Base-by-base conservation (phyloP, 2,797 vertebrate genomes). In the Lagorchestes hirsutus region DNA sequence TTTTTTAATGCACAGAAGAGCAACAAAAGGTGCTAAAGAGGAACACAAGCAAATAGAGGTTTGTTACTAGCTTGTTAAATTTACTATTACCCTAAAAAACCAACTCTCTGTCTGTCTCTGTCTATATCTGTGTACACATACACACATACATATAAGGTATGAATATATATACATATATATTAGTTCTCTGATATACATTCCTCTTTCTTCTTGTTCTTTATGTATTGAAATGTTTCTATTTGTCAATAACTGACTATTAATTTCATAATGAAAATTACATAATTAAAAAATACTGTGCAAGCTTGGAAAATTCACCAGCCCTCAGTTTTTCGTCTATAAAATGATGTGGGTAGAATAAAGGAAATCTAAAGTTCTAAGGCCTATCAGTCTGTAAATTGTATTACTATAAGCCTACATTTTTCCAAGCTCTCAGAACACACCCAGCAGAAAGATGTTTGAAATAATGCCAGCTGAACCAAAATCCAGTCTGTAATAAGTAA, bases 391-490 rank as follows among this genome's bases (percentile, higher is more conserved):
- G 40, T 50, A 93, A 97, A 96, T 62, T 92, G 94, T 96, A 96
- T 95, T 97, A 97, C 96, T 97, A 92, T 96, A 96, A 96, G 91
- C 94, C 94, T 10, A 34, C 92, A 92, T 92, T 94, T 62, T 56
- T 97, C 96, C 59, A 54, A 82, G 82, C 96, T 97, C 91, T 91
- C 95, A 95, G 94, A 94, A 97, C 97, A 94, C 96, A 93, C 90
- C 95, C 58, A 92, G 62, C 90, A 91, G 92, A 55, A 93, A 96
- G 91, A 96, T 93, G 31, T 96, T 94, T 97, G 55, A 94, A 96
- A 94, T 95, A 96, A 96, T 94, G 59, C 93, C 94, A 67, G 40
- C 74, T 87, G 74, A 87, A 22, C 87, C 59, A 94, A 92, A 96
- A 93, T 90, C 96, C 96, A 90, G 94, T 92, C 57, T 90, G 90